A percentile compares a stretch with the other conserved stretches of the same genome.
phyloP scores from a whole-genome alignment of 2,888 invertebrate genomes.

The Sialis fuliginosa region DNA sequence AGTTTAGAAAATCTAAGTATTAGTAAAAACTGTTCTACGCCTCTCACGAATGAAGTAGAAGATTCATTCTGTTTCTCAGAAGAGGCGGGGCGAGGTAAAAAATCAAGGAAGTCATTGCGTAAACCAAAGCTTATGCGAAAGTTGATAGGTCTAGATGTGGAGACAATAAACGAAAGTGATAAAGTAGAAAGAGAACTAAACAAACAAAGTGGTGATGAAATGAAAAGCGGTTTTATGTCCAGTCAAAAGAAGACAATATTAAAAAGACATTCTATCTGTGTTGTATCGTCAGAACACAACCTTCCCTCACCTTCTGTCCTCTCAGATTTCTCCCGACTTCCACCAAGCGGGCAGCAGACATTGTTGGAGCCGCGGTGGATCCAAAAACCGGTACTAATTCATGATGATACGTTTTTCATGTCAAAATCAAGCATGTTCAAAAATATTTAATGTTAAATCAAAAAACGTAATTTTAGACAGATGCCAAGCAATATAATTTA shows the following conservation, averaged over 20 bases:
- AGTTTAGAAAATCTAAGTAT: conserved; percentile 2
- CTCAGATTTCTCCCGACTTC: conserved; percentile 1
- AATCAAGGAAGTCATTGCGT: conserved; percentile 1
- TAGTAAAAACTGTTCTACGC: conserved; percentile 1
- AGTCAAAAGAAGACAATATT: neutral
- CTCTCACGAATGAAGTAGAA: neutral
- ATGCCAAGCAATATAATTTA: too few relatives aligned
- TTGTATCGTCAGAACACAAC: neutral
- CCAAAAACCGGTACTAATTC: conserved; percentile 3
- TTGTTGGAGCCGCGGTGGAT: conserved; percentile 1
- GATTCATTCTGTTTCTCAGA: neutral
- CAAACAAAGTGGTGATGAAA: too few relatives aligned
- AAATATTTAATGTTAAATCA: too few relatives aligned
- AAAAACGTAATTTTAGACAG: too few relatives aligned
- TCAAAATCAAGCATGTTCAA: too few relatives aligned
- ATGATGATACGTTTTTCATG: too few relatives aligned
- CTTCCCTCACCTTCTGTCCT: neutral
- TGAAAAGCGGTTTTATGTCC: too few relatives aligned
- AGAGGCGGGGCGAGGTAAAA: neutral
- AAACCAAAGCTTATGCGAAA: neutral
- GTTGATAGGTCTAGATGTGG: too few relatives aligned
- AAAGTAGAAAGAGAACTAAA: too few relatives aligned
- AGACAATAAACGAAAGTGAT: too few relatives aligned
- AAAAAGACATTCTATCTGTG: conserved; percentile 2
- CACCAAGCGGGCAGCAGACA: neutral